Base-by-base conservation (phyloP, 2,113 vertebrate genomes). In the Bujurquina vittata region DNA sequence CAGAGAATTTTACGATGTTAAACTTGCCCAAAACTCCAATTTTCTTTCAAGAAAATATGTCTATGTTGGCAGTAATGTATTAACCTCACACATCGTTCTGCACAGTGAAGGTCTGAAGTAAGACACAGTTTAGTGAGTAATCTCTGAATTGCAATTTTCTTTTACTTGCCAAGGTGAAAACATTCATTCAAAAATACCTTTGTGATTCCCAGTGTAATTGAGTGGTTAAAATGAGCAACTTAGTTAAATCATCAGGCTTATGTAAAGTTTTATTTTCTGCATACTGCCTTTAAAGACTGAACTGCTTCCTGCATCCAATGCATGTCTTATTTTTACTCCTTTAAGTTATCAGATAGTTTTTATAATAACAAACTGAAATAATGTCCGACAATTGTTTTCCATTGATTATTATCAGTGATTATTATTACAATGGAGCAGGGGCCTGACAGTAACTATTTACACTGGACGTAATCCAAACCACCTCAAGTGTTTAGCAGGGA, bases 391-490 rank as follows among this genome's bases (percentile, higher is more conserved):
- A 78, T 59, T 60, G 56, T 31, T 46, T 75, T 76, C 69, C 2
- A 65, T 61, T 26, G 26, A 26, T 26, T 26, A 26, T 26, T 75
- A 56, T n/a, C 7, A 10, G 6, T 43, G 26, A 77, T 83, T 69
- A 75, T 81, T 78, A 22, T 31, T 0, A 72, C 81, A 82, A 60
- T 20, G 46, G 14, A 43, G 26, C 58, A 10, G 37, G 61, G 56
- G 63, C 65, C 20, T 81, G 89, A 84, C 83, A 79, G 72, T 58
- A 60, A 59, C 58, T 60, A 79, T 80, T 77, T 86, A 69, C 73
- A 69, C 59, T 15, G 79, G 83, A 29, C 81, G 79, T 65, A 52
- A 89, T 65, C 87, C 83, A 89, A 85, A 81, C 63, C 77, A 75
- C 85, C 83, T 86, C 75, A 73, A 80, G 79, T 82, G 67, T 63